These are phyloP conservation scores for Xerus rutilus DNA, from an alignment of 2,797 vertebrate species.

Conservation along the genomic window DNA sequence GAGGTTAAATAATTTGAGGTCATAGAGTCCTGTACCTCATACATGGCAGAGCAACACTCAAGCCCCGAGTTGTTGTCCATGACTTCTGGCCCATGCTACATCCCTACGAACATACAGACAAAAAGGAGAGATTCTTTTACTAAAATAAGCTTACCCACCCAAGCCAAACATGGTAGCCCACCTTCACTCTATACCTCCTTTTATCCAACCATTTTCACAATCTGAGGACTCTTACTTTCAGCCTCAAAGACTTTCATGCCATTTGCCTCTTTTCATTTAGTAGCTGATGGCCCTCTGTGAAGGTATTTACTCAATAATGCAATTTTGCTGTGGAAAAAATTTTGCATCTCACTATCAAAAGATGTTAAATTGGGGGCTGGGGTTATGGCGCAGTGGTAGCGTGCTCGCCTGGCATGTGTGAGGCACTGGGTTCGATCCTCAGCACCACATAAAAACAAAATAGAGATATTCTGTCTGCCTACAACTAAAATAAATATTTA, in stretches of 20 bases:
- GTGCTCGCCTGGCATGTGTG: too few relatives aligned
- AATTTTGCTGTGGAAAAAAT: not conserved
- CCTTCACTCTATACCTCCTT: not conserved
- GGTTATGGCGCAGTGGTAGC: too few relatives aligned
- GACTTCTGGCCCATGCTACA: not conserved
- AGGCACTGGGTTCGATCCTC: too few relatives aligned
- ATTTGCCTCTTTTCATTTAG: not conserved
- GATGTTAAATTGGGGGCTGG: not conserved
- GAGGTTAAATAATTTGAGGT: not conserved
- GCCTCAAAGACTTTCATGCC: not conserved
- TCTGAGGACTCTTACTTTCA: not conserved
- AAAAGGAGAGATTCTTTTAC: not conserved
- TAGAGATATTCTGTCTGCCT: too few relatives aligned
- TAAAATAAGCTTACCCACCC: not conserved
- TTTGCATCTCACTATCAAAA: conserved; percentile 57
- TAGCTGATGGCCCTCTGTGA: not conserved
- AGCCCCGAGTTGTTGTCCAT: not conserved
- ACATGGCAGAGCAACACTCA: not conserved
- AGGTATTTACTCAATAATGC: not conserved
- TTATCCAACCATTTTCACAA: not conserved
- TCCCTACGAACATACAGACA: not conserved
- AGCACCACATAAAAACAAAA: too few relatives aligned
- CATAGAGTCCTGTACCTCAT: not conserved
- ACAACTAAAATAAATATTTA: too few relatives aligned
- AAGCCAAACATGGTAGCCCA: not conserved